Conservation (phyloP, 2,797 vertebrate genomes). For the Chelon auratus region DNA sequence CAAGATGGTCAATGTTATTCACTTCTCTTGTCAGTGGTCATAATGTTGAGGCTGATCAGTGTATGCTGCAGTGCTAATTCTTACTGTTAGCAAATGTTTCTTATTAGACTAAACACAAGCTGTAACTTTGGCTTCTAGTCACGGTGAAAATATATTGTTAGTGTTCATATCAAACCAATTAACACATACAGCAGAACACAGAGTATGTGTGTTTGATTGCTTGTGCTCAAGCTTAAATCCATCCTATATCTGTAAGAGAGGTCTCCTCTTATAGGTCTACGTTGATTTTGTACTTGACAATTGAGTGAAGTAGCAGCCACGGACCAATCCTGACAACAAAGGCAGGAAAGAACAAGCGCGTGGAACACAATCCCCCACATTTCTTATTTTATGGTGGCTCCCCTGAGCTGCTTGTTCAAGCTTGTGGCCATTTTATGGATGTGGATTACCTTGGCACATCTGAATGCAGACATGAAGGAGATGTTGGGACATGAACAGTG, state of each 20-base stretch:
- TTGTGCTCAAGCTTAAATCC: no score
- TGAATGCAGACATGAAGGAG: constrained; percentile 27
- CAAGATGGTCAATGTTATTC: no score
- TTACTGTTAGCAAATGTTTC: neutral
- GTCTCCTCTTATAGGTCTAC: neutral
- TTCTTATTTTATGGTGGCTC: constrained; percentile 24
- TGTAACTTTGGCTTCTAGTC: no score
- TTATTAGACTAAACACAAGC: neutral
- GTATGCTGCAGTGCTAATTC: no score
- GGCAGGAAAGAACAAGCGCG: neutral
- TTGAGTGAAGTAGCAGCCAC: neutral
- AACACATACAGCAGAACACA: no score
- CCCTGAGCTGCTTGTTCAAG: constrained; percentile 32
- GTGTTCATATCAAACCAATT: no score
- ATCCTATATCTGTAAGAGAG: neutral
- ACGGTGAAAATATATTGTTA: no score
- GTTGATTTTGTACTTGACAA: neutral
- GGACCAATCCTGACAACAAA: constrained; percentile 24
- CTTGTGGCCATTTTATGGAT: constrained; percentile 36
- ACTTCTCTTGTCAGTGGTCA: no score
- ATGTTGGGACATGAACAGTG: constrained; percentile 41
- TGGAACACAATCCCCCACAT: neutral
- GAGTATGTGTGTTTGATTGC: neutral
- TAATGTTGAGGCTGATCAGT: no score
- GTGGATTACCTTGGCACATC: constrained; percentile 34